Evolutionary conservation across 1,140 invertebrate species (phyloP).

Genomic region (Stenopsyche tienmushanensis): DNA sequence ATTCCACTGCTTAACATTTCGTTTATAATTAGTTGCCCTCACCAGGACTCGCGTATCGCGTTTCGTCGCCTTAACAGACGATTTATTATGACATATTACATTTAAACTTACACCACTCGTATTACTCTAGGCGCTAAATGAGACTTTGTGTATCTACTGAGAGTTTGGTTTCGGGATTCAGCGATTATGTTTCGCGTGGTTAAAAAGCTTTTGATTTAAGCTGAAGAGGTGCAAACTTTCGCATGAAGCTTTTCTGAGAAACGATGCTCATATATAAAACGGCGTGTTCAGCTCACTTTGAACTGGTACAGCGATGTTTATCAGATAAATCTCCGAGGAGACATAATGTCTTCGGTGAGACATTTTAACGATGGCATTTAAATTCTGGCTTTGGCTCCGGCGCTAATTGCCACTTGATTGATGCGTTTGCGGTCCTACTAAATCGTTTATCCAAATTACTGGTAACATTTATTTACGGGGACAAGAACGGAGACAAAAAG

Average conservation of each 20-base stretch:
- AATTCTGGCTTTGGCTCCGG: not conserved
- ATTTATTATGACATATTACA: slow-evolving; percentile 14
- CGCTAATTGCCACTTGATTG: not conserved
- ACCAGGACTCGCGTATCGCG: not conserved
- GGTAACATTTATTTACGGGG: not conserved
- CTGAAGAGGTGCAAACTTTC: no score
- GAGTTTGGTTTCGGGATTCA: not conserved
- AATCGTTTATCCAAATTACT: not conserved
- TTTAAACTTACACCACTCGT: not conserved
- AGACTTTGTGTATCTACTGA: not conserved
- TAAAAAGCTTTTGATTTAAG: no score
- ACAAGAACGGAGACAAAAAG: no score
- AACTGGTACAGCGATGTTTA: not conserved
- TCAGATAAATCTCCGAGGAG: not conserved
- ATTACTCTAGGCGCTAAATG: not conserved
- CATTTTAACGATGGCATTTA: not conserved
- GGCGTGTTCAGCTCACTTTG: no score
- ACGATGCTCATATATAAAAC: no score
- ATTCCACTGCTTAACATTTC: no score
- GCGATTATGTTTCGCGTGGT: not conserved
- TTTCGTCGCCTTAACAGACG: slow-evolving; percentile 21
- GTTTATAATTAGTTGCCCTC: slow-evolving; percentile 22
- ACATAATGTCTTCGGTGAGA: not conserved
- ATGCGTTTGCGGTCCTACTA: not conserved
- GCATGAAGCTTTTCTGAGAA: no score